Evolutionary conservation across 2,797 vertebrate genomes (phyloP).

Genomic region (Australoheros facetus): DNA sequence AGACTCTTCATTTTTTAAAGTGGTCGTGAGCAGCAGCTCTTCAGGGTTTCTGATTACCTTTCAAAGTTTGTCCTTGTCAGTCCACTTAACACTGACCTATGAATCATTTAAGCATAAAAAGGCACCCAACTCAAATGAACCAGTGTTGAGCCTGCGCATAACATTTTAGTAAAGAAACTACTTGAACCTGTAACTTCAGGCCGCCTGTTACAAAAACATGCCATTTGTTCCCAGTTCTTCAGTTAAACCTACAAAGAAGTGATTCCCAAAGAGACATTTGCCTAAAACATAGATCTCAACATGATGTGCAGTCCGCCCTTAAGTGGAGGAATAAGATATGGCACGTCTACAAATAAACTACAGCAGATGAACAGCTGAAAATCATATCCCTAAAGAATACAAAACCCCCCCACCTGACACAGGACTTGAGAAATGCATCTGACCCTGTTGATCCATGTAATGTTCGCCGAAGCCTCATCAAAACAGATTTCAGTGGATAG

Average conservation of each 20-base stretch:
- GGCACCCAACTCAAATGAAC: neutral
- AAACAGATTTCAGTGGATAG: no score
- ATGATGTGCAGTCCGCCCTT: neutral
- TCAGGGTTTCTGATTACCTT: neutral
- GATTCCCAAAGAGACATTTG: neutral
- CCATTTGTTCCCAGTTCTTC: neutral
- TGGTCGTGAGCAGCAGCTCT: neutral
- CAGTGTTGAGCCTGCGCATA: rapidly evolving
- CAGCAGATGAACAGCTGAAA: no score
- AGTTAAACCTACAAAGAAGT: neutral
- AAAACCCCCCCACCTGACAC: no score
- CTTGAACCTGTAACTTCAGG: neutral
- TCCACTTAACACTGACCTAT: no score
- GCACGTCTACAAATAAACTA: no score
- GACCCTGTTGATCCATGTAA: no score
- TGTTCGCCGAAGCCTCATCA: no score
- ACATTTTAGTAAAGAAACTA: rapidly evolving
- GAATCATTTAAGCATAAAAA: neutral
- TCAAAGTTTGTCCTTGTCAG: no score
- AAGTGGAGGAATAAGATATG: neutral
- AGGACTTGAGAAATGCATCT: no score
- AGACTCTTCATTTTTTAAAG: neutral
- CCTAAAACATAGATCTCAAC: rapidly evolving
- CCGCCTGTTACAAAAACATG: rapidly evolving
- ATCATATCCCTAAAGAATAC: no score